These are phyloP conservation scores for Limnephilus auricula DNA, from an alignment of 2,888 invertebrate genomes.

Conservation along the genomic window DNA sequence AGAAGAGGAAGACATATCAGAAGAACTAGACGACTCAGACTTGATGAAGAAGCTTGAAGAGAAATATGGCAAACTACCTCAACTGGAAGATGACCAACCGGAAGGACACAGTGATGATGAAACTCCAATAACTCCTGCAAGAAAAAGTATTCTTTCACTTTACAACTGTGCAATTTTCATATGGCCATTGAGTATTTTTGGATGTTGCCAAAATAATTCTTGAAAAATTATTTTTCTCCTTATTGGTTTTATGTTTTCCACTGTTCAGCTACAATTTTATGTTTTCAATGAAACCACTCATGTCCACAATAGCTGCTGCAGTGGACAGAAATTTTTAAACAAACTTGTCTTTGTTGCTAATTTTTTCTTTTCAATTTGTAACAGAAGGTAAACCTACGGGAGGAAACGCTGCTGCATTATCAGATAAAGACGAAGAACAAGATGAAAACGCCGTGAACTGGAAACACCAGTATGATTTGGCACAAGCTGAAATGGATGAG, in stretches of 20 bases:
- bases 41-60: slow-evolving; percentile 83
- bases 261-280: neutral
- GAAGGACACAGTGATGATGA: slow-evolving; percentile 75
- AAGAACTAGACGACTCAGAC: slow-evolving; percentile 85
- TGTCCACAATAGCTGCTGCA: neutral
- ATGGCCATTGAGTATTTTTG: slow-evolving; percentile 42
- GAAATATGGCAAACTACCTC: slow-evolving; percentile 84
- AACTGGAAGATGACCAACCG: slow-evolving; percentile 71
- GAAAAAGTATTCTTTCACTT: slow-evolving; percentile 67
- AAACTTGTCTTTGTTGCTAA: neutral
- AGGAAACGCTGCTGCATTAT: slow-evolving; percentile 70
- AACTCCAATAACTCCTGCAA: slow-evolving; percentile 68
- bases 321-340: neutral
- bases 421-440: slow-evolving; percentile 72
- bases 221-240: neutral
- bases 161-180: slow-evolving; percentile 52
- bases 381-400: slow-evolving; percentile 68
- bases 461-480: slow-evolving; percentile 75
- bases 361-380: slow-evolving; percentile 61
- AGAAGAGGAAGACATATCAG: slow-evolving; percentile 77
- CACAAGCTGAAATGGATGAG: slow-evolving; percentile 76
- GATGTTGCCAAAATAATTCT: neutral
- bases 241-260: neutral
- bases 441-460: slow-evolving; percentile 79
- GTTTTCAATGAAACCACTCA: neutral